phyloP scores from a whole-genome alignment of 35 echinoderm and acorn worm species.

The Apostichopus japonicus region DNA sequence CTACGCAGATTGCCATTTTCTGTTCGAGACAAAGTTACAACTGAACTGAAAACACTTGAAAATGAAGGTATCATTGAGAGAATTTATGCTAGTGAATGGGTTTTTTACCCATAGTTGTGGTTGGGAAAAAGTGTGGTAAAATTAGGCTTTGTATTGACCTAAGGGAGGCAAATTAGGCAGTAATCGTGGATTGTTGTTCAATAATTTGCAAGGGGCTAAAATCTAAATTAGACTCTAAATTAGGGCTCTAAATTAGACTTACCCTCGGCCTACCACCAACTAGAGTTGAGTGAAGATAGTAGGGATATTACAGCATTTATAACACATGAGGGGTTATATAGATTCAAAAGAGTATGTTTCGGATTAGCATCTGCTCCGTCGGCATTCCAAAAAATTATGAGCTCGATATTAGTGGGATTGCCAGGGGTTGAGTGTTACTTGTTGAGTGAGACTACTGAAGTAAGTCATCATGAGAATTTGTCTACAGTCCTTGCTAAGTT shows the following conservation, averaged over 20 bases:
- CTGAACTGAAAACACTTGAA: background rate
- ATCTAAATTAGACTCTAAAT: no score
- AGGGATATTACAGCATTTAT: slow-evolving; percentile 69
- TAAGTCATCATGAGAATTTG: slow-evolving; percentile 15
- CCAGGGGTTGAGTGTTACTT: slow-evolving; percentile 45
- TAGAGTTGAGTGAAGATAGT: slow-evolving; percentile 48
- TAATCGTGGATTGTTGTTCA: slow-evolving; percentile 52
- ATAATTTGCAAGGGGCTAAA: slow-evolving; percentile 28
- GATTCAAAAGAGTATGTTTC: slow-evolving; percentile 71
- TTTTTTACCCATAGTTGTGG: slow-evolving; percentile 64
- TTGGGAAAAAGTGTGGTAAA: slow-evolving; percentile 23
- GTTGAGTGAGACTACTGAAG: slow-evolving; percentile 14
- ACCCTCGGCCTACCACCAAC: slow-evolving; percentile 55
- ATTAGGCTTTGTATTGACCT: slow-evolving; percentile 64
- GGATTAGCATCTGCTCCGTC: slow-evolving; percentile 67
- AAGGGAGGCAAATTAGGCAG: slow-evolving; percentile 53
- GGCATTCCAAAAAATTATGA: slow-evolving; percentile 73
- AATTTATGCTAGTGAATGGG: slow-evolving; percentile 78
- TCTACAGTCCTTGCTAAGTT: background rate
- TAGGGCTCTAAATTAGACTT: slow-evolving; percentile 50
- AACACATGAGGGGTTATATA: slow-evolving; percentile 73
- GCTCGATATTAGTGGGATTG: slow-evolving; percentile 23
- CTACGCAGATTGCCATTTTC: slow-evolving; percentile 21
- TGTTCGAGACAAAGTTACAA: slow-evolving; percentile 18
- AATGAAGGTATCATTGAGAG: slow-evolving; percentile 60